phyloP scores from a whole-genome alignment of 92 coral and sea anemone species.

The Hydrozoanthus gracilis region DNA sequence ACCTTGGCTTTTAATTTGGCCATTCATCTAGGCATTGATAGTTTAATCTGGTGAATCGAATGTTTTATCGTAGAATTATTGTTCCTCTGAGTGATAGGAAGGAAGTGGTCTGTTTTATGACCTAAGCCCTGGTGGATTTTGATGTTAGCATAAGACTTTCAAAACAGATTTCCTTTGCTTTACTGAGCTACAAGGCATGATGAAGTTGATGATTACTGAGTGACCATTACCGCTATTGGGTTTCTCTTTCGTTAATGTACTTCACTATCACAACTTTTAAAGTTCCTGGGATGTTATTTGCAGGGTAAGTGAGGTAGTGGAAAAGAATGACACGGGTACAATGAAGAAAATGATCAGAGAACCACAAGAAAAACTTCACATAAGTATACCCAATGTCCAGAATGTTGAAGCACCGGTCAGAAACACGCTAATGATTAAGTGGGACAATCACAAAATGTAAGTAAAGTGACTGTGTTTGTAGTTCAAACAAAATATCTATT shows the following conservation, averaged over 20 bases:
- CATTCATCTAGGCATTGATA: no score
- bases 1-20: no score
- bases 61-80: no score
- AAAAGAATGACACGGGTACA: background rate
- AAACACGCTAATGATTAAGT: constrained; percentile 1
- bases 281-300: background rate
- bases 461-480: background rate
- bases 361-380: constrained; percentile 20
- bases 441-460: constrained; percentile 20
- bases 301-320: constrained; percentile 31
- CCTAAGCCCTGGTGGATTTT: no score
- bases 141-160: no score
- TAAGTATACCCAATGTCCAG: constrained; percentile 12
- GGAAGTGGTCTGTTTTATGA: no score
- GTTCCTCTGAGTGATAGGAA: no score
- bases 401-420: constrained; percentile 13
- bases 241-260: background rate
- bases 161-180: no score
- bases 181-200: no score
- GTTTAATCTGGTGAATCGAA: no score
- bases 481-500: background rate
- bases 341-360: constrained; percentile 19
- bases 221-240: no score
- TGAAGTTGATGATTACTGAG: background rate
- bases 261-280: no score